These are phyloP conservation scores for Sternarchorhynchus goeldii DNA, from an alignment of 2,797 vertebrate genomes.

Conservation along the genomic window DNA sequence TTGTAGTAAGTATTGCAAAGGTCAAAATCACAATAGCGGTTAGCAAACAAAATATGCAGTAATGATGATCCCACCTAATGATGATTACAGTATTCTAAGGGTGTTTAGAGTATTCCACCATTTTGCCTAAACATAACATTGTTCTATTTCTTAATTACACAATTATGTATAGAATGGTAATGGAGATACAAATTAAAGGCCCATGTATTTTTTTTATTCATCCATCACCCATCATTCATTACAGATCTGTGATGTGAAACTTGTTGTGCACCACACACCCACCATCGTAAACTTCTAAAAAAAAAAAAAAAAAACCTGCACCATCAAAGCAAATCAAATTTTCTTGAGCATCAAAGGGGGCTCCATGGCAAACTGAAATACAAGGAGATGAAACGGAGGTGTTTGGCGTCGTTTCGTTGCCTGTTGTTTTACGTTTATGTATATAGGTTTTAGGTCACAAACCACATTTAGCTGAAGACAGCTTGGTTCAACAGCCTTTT, in stretches of 20 bases:
- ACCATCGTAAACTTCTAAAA: neutral
- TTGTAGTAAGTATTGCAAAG: too few species aligned
- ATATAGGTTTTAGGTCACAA: too few species aligned
- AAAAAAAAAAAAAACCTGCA: neutral
- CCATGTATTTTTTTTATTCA: neutral
- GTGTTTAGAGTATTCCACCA: too few species aligned
- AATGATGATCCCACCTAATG: too few species aligned
- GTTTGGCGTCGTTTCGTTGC: neutral
- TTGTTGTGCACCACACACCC: neutral
- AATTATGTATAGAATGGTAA: too few species aligned
- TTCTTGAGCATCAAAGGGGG: slow-evolving; percentile 44
- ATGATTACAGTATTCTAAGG: too few species aligned
- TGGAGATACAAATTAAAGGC: neutral
- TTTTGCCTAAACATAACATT: too few species aligned
- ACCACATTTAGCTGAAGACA: too few species aligned
- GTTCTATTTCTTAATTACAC: too few species aligned
- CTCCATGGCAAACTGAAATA: slow-evolving; percentile 10
- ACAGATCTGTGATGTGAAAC: neutral
- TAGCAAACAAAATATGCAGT: too few species aligned
- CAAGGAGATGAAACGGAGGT: neutral
- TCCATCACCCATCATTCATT: slow-evolving; percentile 6
- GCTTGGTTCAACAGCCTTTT: neutral
- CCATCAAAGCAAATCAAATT: slow-evolving; percentile 39
- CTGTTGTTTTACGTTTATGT: neutral
- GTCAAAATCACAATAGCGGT: too few species aligned